These are phyloP conservation scores for Ceramica pisi DNA, from an alignment of 2,888 invertebrate genomes.

Conservation along the genomic window DNA sequence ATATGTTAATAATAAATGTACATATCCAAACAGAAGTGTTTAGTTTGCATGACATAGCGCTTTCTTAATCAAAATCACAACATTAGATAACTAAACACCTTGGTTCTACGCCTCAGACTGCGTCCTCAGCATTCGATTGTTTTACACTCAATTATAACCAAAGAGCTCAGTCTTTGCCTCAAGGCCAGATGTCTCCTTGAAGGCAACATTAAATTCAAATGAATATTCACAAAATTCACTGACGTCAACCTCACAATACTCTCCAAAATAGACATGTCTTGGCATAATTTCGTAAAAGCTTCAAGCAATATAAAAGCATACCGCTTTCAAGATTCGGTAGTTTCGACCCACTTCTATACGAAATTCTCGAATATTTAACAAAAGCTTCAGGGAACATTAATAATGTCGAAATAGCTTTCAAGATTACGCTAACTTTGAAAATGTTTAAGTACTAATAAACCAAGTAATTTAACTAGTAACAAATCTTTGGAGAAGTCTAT, in stretches of 20 bases:
- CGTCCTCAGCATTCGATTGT: background rate
- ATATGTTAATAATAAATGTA: too few relatives aligned
- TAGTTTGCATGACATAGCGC: background rate
- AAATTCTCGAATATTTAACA: constrained; percentile 43
- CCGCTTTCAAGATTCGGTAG: background rate
- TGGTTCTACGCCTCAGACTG: too few relatives aligned
- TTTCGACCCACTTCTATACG: constrained; percentile 34
- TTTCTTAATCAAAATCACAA: background rate
- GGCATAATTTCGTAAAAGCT: constrained; percentile 36
- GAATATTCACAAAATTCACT: constrained; percentile 26
- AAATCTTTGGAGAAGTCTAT: constrained; percentile 44
- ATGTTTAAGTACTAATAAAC: constrained; percentile 54
- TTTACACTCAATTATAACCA: background rate
- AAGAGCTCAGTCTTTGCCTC: background rate
- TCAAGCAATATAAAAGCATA: constrained; percentile 20
- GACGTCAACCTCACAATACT: constrained; percentile 24
- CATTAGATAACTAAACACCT: background rate
- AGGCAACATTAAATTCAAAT: constrained; percentile 22
- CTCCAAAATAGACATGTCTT: constrained; percentile 25
- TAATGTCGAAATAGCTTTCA: constrained; percentile 53
- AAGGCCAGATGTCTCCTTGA: background rate
- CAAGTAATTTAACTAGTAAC: constrained; percentile 52
- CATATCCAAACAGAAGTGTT: too few relatives aligned
- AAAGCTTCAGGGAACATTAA: constrained; percentile 55
- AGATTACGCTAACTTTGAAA: constrained; percentile 54